Evolutionary conservation across 92 coral and sea anemone genomes (phyloP).

Genomic region (Phenganax stokvisi): DNA sequence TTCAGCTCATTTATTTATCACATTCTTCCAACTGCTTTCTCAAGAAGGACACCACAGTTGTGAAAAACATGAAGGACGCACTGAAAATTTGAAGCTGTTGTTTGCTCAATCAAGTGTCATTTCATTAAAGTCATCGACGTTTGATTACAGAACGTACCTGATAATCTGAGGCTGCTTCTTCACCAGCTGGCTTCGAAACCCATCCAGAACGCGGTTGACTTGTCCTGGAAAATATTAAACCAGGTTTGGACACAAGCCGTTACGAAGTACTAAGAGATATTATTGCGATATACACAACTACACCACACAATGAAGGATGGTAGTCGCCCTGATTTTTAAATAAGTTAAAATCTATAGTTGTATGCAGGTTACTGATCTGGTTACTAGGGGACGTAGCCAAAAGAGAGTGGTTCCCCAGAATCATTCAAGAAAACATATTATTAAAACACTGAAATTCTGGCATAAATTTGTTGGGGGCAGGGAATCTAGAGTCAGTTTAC

Average conservation of each 20-base stretch:
- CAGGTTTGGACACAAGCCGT: neutral
- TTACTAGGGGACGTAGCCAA: neutral
- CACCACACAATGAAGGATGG: too few relatives aligned
- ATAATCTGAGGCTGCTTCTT: slow-evolving; percentile 95
- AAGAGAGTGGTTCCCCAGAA: neutral
- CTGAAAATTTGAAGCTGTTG: neutral
- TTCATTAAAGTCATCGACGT: neutral
- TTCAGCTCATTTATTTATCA: too few relatives aligned
- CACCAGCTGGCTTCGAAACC: slow-evolving; percentile 68
- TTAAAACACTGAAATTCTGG: too few relatives aligned
- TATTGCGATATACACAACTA: neutral
- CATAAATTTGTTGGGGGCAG: too few relatives aligned
- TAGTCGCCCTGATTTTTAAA: too few relatives aligned
- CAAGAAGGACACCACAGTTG: too few relatives aligned
- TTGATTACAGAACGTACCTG: slow-evolving; percentile 49
- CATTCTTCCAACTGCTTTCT: too few relatives aligned
- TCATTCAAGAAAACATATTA: too few relatives aligned
- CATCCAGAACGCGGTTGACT: slow-evolving; percentile 61
- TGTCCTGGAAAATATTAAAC: slow-evolving; percentile 5
- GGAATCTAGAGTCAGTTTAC: too few relatives aligned
- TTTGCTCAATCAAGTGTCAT: neutral
- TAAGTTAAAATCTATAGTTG: too few relatives aligned
- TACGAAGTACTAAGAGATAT: neutral
- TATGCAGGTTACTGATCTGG: too few relatives aligned
- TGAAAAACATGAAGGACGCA: neutral